phyloP scores from a whole-genome alignment of 2,797 vertebrate species.

The Taeniopygia guttata region DNA sequence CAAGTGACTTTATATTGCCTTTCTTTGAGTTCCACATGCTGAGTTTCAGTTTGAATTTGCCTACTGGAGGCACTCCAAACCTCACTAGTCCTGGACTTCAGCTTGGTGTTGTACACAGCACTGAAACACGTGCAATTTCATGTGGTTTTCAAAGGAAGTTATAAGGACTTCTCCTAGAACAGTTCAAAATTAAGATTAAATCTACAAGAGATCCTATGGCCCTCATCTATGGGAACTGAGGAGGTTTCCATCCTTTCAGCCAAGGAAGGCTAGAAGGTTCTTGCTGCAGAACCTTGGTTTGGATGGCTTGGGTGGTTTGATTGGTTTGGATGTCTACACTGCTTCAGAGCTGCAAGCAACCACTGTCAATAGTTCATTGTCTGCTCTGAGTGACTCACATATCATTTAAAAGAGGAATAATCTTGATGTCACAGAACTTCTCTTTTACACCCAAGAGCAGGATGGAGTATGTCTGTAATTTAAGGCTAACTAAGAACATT shows the following conservation, averaged over 20 bases:
- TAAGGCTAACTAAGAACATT: neutral
- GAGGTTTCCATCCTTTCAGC: neutral
- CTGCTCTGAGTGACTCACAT: neutral
- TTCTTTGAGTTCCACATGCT: neutral
- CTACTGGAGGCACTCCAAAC: neutral
- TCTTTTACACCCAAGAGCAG: conserved; percentile 3
- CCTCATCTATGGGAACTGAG: neutral
- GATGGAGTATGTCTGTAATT: neutral
- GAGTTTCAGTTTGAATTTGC: conserved; percentile 11
- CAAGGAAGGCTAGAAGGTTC: neutral
- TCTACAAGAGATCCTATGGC: neutral
- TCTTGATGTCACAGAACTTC: neutral
- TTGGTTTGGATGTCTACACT: neutral
- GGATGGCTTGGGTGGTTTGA: too few relatives aligned
- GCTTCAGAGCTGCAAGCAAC: neutral
- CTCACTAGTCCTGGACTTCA: neutral
- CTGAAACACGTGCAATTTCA: neutral
- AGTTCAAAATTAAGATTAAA: neutral
- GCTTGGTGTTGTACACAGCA: fast-evolving
- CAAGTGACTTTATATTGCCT: neutral
- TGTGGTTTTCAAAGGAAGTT: neutral
- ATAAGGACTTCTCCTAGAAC: neutral
- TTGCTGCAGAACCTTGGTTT: neutral
- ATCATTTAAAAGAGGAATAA: neutral
- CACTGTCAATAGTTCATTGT: fast-evolving